Evolutionary conservation across 2,797 vertebrate genomes (phyloP).

Genomic region (Mormyrops boulengeri): DNA sequence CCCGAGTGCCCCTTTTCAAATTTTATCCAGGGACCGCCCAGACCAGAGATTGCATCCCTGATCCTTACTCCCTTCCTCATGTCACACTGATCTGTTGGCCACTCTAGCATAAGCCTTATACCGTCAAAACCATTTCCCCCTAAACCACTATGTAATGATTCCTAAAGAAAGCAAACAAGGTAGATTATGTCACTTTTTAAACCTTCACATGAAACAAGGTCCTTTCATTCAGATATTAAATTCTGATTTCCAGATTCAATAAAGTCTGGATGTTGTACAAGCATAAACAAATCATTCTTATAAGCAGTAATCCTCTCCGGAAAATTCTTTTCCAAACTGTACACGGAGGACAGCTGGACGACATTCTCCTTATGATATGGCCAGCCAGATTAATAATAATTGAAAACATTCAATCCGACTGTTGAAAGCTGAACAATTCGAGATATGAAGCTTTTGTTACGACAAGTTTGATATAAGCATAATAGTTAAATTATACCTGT

Average conservation of each 20-base stretch:
- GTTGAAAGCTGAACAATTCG: not conserved
- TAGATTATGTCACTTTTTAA: not conserved
- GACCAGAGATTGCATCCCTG: not conserved
- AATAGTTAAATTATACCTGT: not conserved
- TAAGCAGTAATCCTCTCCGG: not conserved
- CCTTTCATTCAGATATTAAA: not conserved
- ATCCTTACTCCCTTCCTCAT: not conserved
- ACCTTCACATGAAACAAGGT: not conserved
- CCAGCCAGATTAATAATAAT: not conserved
- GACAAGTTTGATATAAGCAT: not conserved
- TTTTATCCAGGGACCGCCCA: not conserved
- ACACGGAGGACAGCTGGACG: not conserved
- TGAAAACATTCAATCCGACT: not conserved
- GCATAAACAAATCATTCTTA: not conserved
- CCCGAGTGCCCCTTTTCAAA: not conserved
- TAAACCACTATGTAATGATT: not conserved
- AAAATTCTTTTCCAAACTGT: not conserved
- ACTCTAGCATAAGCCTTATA: not conserved
- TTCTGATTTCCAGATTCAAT: slow-evolving; percentile 9
- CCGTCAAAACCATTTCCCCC: not conserved
- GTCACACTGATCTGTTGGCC: not conserved
- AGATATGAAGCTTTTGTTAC: not conserved
- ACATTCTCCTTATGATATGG: not conserved
- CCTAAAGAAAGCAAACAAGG: not conserved
- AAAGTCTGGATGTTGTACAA: not conserved